Conservation (phyloP, 1,140 invertebrate genomes). For the Pseudomyrmex cubaensis region DNA sequence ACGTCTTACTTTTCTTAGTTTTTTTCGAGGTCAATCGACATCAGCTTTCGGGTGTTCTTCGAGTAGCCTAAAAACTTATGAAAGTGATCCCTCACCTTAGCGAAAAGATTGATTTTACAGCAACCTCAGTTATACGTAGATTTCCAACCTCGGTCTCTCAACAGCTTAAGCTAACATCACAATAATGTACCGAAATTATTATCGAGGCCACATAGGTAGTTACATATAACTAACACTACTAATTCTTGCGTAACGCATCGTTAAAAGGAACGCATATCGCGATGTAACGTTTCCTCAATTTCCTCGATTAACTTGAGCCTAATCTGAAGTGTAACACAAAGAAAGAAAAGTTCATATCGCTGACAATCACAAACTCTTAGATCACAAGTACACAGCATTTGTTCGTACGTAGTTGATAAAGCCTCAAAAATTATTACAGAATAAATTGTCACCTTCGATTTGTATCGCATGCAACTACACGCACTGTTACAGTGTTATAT, state of each 20-base stretch:
- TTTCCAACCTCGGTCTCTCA: slow-evolving; percentile 80
- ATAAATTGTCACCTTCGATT: not conserved
- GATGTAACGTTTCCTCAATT: slow-evolving; percentile 48
- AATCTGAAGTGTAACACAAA: slow-evolving; percentile 40
- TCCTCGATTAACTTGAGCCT: slow-evolving; percentile 31
- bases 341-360: slow-evolving; percentile 33
- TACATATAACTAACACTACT: slow-evolving; percentile 73
- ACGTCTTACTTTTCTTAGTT: slow-evolving; percentile 74
- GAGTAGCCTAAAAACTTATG: slow-evolving; percentile 81
- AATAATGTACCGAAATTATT: slow-evolving; percentile 84
- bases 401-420: slow-evolving; percentile 30
- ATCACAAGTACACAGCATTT: slow-evolving; percentile 70
- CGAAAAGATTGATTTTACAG: slow-evolving; percentile 77
- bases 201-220: slow-evolving; percentile 74
- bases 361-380: slow-evolving; percentile 58
- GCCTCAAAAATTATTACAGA: slow-evolving; percentile 20
- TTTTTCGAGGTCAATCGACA: slow-evolving; percentile 73
- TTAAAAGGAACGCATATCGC: slow-evolving; percentile 71
- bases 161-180: slow-evolving; percentile 84
- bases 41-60: slow-evolving; percentile 63
- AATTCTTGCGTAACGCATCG: slow-evolving; percentile 71
- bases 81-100: slow-evolving; percentile 81
- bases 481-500: not conserved
- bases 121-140: slow-evolving; percentile 80
- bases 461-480: slow-evolving; percentile 51